Evolutionary conservation across 2,888 invertebrate species (phyloP), one percentile per base, ranked within the genome.

Genomic region (Clunio marinus): DNA sequence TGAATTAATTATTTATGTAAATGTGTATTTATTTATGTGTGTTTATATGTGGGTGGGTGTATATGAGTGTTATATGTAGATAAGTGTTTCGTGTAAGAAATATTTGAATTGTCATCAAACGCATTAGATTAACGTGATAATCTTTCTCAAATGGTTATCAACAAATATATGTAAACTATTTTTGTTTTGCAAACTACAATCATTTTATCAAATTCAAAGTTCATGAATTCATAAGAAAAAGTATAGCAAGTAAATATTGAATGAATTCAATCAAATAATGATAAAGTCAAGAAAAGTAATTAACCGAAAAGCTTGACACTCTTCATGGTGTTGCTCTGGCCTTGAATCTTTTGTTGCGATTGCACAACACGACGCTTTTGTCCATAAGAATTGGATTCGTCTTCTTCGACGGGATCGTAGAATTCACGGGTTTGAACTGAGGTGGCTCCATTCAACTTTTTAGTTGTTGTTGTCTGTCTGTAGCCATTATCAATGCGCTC

Each of bases 401-500:
- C 66, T 27, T 68, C 68, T 13, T 68, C 58, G 10, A 41, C 41
- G 2, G 68, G 51, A 57, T 68, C 68, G 27, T 68, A 68, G 25
- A 41, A 57, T 45, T 68, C 68, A n/a, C 58, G 57, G 27, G 58
- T 58, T 25, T 57, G 58, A 25, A 58, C 58, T 13, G 58, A 58
- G 4, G 68, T 68, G 37, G 68, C 57, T 17, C 68, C 68, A 41
- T 68, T 58, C n/a, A 58, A 35, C 27, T 68, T 58, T 37, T 58
- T 58, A 13, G 68, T 68, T 8, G 68, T 68, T 13, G 68, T 68
- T n/a, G 58, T 68, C 41, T 68, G 58, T 68, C 58, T 58, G 8
- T 68, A 68, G 22, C 68, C 68, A 7, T 58, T 58, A 3, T n/a
- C 7, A 37, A 68, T 68, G 7, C 58, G 57, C 25, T 68, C 68